Evolutionary conservation across 2,888 invertebrate genomes (phyloP).

Genomic region (Drosophila vallismaia): DNA sequence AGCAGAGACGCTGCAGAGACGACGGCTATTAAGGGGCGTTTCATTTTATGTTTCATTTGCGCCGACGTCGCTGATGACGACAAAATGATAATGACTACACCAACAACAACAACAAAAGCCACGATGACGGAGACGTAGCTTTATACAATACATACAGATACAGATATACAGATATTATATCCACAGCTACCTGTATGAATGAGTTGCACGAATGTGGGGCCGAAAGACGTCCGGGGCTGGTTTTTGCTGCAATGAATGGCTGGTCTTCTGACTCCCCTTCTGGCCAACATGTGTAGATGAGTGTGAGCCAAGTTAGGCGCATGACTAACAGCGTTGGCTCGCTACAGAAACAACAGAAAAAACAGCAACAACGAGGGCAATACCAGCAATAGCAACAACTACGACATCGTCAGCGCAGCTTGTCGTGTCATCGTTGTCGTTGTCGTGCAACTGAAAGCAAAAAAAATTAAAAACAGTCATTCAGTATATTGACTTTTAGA

Average conservation of each 20-base stretch:
- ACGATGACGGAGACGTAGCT: slow-evolving; percentile 40
- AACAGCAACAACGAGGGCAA: slow-evolving; percentile 36
- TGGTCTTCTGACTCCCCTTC: slow-evolving; percentile 26
- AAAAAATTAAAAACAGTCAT: slow-evolving; percentile 13
- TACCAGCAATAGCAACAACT: slow-evolving; percentile 46
- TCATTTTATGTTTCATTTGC: slow-evolving; percentile 80
- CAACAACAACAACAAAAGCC: slow-evolving; percentile 31
- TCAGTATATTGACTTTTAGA: slow-evolving; percentile 16
- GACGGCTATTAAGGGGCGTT: slow-evolving; percentile 78
- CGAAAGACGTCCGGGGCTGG: slow-evolving; percentile 4
- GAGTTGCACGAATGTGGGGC: slow-evolving; percentile 44
- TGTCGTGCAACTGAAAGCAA: slow-evolving; percentile 61
- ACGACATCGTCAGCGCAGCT: slow-evolving; percentile 59
- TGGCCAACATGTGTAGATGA: slow-evolving; percentile 18
- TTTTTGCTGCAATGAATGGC: slow-evolving; percentile 68
- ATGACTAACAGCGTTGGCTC: slow-evolving; percentile 77
- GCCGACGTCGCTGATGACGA: slow-evolving; percentile 76
- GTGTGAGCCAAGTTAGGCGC: slow-evolving; percentile 71
- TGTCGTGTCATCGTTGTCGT: slow-evolving; percentile 73
- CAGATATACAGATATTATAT: background rate
- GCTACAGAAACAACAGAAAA: slow-evolving; percentile 49
- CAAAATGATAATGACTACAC: slow-evolving; percentile 75
- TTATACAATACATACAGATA: slow-evolving; percentile 4
- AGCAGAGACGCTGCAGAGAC: slow-evolving; percentile 28
- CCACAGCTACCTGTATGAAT: slow-evolving; percentile 72